A percentile compares a stretch with the other conserved stretches of the same genome.
These are phyloP conservation scores for Sminthopsis crassicaudata DNA, from an alignment of 2,113 vertebrate genomes.

Conservation along the genomic window DNA sequence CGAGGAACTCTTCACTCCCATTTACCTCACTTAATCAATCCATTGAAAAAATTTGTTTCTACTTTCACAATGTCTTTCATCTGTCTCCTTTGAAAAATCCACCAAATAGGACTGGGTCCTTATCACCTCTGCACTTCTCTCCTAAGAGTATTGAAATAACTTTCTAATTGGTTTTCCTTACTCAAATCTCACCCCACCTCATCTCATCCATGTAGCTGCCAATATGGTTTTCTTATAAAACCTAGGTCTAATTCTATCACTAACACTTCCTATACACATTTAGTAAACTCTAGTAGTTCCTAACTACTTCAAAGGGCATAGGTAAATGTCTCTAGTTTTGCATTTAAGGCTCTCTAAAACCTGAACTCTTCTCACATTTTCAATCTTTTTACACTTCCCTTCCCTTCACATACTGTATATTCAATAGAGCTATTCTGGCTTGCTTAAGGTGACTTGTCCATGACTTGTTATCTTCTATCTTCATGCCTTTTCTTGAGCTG, in stretches of 20 bases:
- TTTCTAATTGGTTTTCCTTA: background rate
- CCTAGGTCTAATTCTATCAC: background rate
- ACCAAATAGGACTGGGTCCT: background rate
- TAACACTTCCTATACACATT: background rate
- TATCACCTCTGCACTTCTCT: background rate
- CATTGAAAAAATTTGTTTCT: background rate
- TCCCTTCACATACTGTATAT: background rate
- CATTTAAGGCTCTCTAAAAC: background rate
- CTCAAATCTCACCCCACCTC: background rate
- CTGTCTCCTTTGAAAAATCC: background rate
- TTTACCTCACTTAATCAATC: background rate
- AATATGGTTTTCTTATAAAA: background rate
- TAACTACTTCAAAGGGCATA: background rate
- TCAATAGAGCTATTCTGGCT: background rate
- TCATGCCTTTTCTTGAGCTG: background rate
- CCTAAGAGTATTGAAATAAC: background rate
- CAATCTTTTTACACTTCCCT: background rate
- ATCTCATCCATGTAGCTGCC: background rate
- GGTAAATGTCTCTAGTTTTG: background rate
- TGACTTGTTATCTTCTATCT: background rate
- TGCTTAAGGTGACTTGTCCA: background rate
- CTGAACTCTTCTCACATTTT: background rate
- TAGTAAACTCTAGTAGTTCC: background rate
- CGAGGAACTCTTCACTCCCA: background rate
- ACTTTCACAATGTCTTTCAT: background rate